Percentiles rank a stretch among this genome's conserved stretches.
Conservation (phyloP, 2,888 invertebrate genomes). For the Gasteruption jaculator region DNA sequence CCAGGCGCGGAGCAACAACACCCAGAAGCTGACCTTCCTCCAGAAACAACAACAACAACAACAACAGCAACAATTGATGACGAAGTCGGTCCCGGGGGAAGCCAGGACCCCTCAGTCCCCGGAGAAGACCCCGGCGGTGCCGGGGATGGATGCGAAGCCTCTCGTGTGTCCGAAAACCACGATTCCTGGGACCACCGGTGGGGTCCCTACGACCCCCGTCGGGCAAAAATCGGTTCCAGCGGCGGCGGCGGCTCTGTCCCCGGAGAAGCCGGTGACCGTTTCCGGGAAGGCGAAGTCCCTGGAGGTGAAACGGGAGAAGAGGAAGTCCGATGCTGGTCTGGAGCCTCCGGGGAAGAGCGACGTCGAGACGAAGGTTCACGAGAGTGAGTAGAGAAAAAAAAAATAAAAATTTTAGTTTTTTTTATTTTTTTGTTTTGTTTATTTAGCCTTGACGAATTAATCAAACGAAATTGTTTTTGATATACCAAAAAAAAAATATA, state of each 20-base stretch:
- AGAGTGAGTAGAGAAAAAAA: conserved; percentile 31
- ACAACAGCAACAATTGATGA: conserved; percentile 23
- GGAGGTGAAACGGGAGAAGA: conserved; percentile 42
- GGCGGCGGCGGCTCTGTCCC: no score
- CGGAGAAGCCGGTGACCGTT: no score
- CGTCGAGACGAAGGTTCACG: conserved; percentile 22
- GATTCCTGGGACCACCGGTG: no score
- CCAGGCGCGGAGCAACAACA: conserved; percentile 37
- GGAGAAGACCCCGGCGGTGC: no score
- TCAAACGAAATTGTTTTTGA: no score
- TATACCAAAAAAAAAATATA: no score
- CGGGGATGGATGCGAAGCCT: no score
- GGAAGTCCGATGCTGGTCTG: conserved; percentile 30
- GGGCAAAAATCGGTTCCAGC: no score
- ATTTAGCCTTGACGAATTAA: neutral
- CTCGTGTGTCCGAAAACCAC: no score
- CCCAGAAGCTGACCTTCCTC: conserved; percentile 41
- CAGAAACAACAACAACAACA: conserved; percentile 35
- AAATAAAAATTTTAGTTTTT: conserved; percentile 3
- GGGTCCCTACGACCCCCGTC: no score
- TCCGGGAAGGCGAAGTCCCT: conserved; percentile 42
- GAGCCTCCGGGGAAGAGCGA: conserved; percentile 27
- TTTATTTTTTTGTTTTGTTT: conserved; percentile 5
- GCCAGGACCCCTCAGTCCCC: no score
- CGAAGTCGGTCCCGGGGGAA: conserved; percentile 3